phyloP scores from a whole-genome alignment of 2,888 invertebrate genomes.

The Nemurella pictetii region DNA sequence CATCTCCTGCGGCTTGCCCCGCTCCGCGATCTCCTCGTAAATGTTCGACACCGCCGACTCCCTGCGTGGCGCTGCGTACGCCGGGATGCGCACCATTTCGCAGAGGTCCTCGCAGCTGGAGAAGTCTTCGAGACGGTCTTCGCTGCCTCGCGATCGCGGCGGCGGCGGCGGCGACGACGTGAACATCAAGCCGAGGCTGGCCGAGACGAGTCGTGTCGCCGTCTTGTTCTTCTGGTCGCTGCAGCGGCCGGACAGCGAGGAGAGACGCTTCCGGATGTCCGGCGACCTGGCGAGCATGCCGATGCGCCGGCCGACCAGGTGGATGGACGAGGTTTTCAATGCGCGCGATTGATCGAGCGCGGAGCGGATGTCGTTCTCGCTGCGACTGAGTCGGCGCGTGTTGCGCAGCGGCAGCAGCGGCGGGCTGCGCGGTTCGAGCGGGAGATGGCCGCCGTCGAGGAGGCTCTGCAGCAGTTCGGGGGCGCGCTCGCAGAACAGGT shows the following conservation, averaged over 20 bases:
- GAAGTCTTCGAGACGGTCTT: conserved; percentile 49
- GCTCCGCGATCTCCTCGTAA: conserved; percentile 69
- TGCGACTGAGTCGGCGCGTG: conserved; percentile 54
- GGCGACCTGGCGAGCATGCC: not conserved
- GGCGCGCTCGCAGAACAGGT: conserved; percentile 56
- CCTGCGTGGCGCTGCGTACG: conserved; percentile 51
- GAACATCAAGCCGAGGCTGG: conserved; percentile 49
- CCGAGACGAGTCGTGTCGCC: conserved; percentile 50
- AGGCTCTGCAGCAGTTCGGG: conserved; percentile 54
- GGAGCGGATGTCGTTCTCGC: conserved; percentile 55
- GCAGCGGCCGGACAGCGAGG: conserved; percentile 51
- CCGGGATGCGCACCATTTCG: not conserved
- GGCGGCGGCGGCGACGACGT: conserved; percentile 51
- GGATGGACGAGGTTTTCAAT: not conserved
- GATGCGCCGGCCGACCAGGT: not conserved
- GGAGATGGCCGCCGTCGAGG: conserved; percentile 29
- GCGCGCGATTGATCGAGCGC: not conserved
- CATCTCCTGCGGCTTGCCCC: conserved; percentile 38
- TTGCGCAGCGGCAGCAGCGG: conserved; percentile 43
- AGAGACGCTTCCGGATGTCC: conserved; percentile 46
- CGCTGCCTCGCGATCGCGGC: conserved; percentile 45
- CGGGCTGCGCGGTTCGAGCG: conserved; percentile 36
- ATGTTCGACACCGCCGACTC: conserved; percentile 66
- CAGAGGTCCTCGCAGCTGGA: conserved; percentile 28
- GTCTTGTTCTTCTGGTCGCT: conserved; percentile 32